phyloP scores from a whole-genome alignment of 1,140 invertebrate species.

The Melanaphis sacchari region DNA sequence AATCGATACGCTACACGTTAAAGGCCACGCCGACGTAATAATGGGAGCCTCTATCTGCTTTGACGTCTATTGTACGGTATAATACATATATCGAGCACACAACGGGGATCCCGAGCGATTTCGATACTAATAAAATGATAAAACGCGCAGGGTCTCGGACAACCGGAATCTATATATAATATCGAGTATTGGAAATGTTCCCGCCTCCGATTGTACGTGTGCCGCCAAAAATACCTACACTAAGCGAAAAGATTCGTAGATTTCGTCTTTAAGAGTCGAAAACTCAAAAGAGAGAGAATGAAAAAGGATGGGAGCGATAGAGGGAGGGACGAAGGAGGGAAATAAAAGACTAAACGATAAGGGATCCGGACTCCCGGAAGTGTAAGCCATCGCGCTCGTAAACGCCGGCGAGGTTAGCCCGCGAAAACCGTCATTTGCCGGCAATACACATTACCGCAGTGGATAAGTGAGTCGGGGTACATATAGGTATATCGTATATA shows the following conservation, averaged over 20 bases:
- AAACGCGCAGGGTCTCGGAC: neutral
- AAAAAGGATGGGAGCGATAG: no score
- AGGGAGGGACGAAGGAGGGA: neutral
- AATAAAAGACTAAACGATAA: neutral
- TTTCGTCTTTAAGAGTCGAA: neutral
- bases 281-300: neutral
- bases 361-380: neutral
- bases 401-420: neutral
- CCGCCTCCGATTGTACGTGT: no score
- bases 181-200: neutral
- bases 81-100: neutral
- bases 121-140: neutral
- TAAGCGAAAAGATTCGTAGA: neutral
- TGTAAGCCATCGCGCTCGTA: neutral
- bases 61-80: neutral
- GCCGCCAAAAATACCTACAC: neutral
- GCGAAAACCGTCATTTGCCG: neutral
- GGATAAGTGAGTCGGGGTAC: neutral
- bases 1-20: neutral
- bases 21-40: neutral
- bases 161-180: neutral
- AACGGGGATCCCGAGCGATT: neutral
- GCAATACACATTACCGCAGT: neutral
- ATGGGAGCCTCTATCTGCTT: neutral
- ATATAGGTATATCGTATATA: neutral